Conservation (phyloP, 2,113 vertebrate genomes). For the Columba janthina region DNA sequence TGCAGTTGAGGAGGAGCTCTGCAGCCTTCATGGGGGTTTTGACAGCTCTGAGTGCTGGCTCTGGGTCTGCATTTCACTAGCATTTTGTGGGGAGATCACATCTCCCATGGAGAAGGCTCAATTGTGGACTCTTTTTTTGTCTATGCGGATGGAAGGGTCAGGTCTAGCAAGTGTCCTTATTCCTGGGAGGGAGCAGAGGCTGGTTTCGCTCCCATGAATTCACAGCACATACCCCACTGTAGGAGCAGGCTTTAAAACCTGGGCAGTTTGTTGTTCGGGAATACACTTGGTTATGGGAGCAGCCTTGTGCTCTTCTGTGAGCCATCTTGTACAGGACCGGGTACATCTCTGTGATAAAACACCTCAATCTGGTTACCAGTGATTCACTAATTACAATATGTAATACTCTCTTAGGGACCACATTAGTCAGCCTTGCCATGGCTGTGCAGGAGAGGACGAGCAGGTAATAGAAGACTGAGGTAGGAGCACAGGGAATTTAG, state of each 20-base stretch:
- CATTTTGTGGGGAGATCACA: not conserved
- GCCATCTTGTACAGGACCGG: not conserved
- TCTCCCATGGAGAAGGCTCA: not conserved
- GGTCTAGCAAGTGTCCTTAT: accelerated
- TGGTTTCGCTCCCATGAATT: not conserved
- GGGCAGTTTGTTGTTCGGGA: not conserved
- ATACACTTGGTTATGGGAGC: accelerated
- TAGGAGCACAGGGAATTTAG: not conserved
- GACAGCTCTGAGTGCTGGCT: not conserved
- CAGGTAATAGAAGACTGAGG: not conserved
- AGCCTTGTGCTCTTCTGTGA: not conserved
- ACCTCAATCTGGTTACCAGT: not conserved
- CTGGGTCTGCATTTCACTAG: not conserved
- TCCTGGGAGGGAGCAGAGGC: not conserved
- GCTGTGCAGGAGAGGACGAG: not conserved
- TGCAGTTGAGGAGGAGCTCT: not conserved
- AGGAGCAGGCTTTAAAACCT: not conserved
- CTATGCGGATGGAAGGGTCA: not conserved
- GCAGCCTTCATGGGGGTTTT: not conserved
- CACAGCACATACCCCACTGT: accelerated
- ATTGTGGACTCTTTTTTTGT: accelerated
- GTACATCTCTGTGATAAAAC: not conserved
- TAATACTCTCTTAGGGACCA: not conserved
- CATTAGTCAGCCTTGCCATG: not conserved
- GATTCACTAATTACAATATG: not conserved